Percentiles rank a stretch among this genome's conserved stretches.
Conservation (phyloP, 2,113 vertebrate species). For the human (Homo sapiens) region DNA sequence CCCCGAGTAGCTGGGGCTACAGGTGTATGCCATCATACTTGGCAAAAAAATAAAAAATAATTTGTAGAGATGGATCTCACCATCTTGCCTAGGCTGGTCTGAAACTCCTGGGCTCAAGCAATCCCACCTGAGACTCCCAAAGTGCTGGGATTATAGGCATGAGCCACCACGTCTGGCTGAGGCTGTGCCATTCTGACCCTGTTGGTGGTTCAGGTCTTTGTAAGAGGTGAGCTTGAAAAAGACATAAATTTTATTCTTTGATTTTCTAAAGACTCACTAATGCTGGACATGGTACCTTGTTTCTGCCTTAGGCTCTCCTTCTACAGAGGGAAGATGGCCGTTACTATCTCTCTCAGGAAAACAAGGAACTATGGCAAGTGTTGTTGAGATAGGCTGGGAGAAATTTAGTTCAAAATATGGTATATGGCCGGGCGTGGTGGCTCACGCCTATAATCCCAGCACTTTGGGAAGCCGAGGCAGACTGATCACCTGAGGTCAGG, state of each 20-base stretch:
- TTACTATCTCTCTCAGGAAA: neutral
- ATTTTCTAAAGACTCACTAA: neutral
- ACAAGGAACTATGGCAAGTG: neutral
- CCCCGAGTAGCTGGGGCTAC: neutral
- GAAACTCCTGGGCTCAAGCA: neutral
- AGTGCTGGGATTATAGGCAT: neutral
- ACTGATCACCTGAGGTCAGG: no score
- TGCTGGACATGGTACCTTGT: neutral
- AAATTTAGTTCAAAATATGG: neutral
- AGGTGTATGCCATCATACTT: neutral
- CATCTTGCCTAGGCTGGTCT: neutral
- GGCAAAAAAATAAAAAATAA: neutral
- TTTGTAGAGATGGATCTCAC: neutral
- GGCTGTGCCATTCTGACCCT: neutral
- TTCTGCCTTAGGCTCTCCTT: neutral
- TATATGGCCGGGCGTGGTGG: rapidly evolving
- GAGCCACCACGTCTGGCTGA: neutral
- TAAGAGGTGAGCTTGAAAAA: neutral
- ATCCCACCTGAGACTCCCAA: neutral
- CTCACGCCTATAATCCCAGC: no score
- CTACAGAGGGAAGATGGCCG: neutral
- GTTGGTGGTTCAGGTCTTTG: neutral
- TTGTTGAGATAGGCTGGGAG: neutral
- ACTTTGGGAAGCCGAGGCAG: no score
- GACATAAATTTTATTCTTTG: neutral